Conservation (phyloP, 2,797 vertebrate genomes). For the Simalia tracyae region DNA sequence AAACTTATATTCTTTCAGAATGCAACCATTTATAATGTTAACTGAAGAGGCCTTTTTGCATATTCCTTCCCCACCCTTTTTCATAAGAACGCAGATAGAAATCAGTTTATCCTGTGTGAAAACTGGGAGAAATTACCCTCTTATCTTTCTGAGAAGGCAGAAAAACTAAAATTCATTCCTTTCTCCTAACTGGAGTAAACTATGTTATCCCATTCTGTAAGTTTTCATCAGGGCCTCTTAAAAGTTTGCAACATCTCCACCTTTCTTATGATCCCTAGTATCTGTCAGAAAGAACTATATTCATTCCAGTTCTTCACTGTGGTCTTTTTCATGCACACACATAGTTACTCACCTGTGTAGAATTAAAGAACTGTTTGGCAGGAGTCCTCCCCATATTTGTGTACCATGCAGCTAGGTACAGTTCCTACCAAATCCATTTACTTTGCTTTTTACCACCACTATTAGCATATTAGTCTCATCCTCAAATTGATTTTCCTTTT, state of each 20-base stretch:
- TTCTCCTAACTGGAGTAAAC: not conserved
- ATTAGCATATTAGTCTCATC: too few relatives aligned
- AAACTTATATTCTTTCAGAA: not conserved
- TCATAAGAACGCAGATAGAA: not conserved
- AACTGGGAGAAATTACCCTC: not conserved
- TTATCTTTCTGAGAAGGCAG: not conserved
- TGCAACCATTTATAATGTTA: not conserved
- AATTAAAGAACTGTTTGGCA: too few relatives aligned
- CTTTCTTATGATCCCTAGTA: not conserved
- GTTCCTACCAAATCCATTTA: too few relatives aligned
- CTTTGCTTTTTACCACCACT: too few relatives aligned
- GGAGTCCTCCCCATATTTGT: too few relatives aligned
- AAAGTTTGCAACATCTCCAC: not conserved
- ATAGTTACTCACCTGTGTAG: too few relatives aligned
- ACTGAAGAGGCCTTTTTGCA: not conserved
- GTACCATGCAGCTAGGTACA: too few relatives aligned
- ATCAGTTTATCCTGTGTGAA: too few relatives aligned
- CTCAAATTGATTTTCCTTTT: too few relatives aligned
- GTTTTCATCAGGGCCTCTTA: not conserved
- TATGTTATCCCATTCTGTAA: not conserved
- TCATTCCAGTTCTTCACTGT: not conserved
- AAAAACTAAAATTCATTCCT: too few relatives aligned
- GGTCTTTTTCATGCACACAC: not conserved
- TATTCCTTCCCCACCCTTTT: not conserved
- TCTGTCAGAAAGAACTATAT: not conserved